Evolutionary conservation across 92 coral and sea anemone species (phyloP), one percentile per base, ranked within the genome.

Genomic region (Phenganax stokvisi): DNA sequence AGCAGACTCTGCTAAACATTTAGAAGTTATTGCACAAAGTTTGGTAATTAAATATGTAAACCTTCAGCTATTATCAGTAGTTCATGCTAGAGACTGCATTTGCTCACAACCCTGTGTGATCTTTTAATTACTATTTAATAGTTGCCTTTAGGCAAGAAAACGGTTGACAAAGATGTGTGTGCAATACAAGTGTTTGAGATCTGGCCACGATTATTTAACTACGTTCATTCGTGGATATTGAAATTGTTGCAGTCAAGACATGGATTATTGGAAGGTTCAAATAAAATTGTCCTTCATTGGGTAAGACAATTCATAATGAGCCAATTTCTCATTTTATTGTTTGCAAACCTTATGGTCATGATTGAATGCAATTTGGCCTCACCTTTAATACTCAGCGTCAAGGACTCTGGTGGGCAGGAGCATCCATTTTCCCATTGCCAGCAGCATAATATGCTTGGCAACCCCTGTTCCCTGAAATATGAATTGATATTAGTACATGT

Each of bases 151-250:
- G 81, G 72, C 16, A 15, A 37, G 47, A 58, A 77, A 0, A 7
- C 51, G 7, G 72, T 77, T 12, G 12, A 37, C 10, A 64, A 51
- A 79, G 74, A 79, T 64, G 9, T 10, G 10, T 63, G 54, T 79
- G 83, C 54, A 28, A 63, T 28, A 11, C 74, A 52, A 63, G 62
- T 79, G 9, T 51, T 64, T 79, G 60, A 54, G 11, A 7, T 79
- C 2, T 87, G 92, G 28, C 92, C 93, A 72, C 80, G 90, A 56
- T 68, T 93, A 77, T 91, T 93, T 81, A 88, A 87, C 74, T 85
- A 87, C 53, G 70, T 91, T 70, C 97, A 93, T 81, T 60, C 77
- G 62, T 93, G 97, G 96, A 29, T 91, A 12, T 59, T 89, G 44
- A 71, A 63, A 57, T 80, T 60, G 20, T 54, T 75, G 47, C 47